These are phyloP conservation scores for Meganola albula DNA, from an alignment of 2,888 invertebrate species.

Conservation along the genomic window DNA sequence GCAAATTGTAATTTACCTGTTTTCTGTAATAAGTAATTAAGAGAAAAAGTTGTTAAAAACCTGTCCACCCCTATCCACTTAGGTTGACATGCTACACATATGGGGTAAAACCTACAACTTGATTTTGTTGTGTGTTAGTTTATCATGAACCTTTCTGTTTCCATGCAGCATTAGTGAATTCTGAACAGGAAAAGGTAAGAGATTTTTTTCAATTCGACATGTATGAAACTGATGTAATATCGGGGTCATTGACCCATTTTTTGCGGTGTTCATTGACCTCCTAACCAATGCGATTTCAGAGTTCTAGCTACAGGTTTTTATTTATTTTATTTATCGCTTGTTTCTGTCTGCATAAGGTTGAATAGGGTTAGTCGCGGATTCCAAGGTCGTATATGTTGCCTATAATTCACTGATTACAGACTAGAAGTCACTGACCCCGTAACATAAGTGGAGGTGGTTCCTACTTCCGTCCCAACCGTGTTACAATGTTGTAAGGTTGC, in stretches of 20 bases:
- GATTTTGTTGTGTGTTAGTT: no score
- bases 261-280: constrained; percentile 65
- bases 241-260: constrained; percentile 61
- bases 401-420: constrained; percentile 8
- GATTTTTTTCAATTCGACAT: constrained; percentile 31
- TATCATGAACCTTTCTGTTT: no score
- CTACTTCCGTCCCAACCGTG: constrained; percentile 6
- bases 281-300: constrained; percentile 57
- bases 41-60: no score
- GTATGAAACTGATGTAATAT: constrained; percentile 52
- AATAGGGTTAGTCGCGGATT: constrained; percentile 10
- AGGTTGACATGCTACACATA: no score
- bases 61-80: no score
- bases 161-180: constrained; percentile 38
- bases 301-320: constrained; percentile 35
- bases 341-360: constrained; percentile 2
- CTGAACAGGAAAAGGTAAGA: constrained; percentile 34
- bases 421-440: constrained; percentile 20
- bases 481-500: not conserved
- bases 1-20: no score
- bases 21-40: no score
- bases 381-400: constrained; percentile 21
- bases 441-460: constrained; percentile 6
- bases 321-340: constrained; percentile 27
- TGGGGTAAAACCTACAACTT: no score